These are phyloP conservation scores for Tragelaphus strepsiceros DNA, from an alignment of 2,113 vertebrate species.

Conservation along the genomic window DNA sequence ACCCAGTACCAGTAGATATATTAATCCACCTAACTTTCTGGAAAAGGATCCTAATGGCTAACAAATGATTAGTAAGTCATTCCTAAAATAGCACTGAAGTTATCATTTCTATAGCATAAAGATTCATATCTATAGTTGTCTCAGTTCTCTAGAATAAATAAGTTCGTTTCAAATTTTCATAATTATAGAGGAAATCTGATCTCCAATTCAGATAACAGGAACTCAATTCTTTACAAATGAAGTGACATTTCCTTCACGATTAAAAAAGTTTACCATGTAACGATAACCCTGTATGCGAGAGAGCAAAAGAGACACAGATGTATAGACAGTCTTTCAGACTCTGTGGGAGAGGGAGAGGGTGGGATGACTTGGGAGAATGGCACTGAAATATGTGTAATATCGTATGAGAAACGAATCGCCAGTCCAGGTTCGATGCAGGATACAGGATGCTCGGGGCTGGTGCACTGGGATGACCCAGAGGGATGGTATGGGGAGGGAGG, in stretches of 20 bases:
- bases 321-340: too few relatives aligned
- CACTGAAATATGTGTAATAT: too few relatives aligned
- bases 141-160: neutral
- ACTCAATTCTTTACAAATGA: neutral
- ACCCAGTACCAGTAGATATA: neutral
- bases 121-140: neutral
- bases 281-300: too few relatives aligned
- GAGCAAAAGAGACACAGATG: too few relatives aligned
- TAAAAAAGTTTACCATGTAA: neutral
- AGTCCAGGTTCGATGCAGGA: too few relatives aligned
- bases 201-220: neutral
- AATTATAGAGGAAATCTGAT: neutral
- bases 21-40: conserved; percentile 1
- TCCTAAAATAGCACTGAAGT: neutral
- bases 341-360: too few relatives aligned
- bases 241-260: neutral
- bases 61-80: neutral
- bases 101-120: neutral
- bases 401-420: too few relatives aligned
- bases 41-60: neutral
- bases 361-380: too few relatives aligned
- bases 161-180: neutral
- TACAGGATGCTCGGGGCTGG: too few relatives aligned
- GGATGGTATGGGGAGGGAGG: too few relatives aligned
- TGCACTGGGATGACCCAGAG: too few relatives aligned